A percentile compares a stretch with the other conserved stretches of the same genome.
Evolutionary conservation across 2,888 invertebrate species (phyloP).

Genomic region (Troides aeacus): DNA sequence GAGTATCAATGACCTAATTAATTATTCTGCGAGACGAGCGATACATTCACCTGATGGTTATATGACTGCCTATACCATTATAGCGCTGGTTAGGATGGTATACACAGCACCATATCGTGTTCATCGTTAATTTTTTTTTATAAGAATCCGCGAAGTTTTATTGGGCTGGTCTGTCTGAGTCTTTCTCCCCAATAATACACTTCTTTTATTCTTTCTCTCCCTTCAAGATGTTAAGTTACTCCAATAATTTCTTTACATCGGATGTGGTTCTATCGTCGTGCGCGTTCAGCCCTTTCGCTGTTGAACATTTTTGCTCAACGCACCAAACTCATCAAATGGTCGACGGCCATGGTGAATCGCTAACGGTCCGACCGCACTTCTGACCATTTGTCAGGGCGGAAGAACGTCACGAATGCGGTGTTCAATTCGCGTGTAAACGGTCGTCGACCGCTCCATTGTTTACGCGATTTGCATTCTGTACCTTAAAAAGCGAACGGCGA

Average conservation of each 20-base stretch:
- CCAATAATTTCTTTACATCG: background rate
- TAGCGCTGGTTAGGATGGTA: no score
- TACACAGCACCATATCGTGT: no score
- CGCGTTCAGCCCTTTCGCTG: background rate
- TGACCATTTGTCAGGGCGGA: background rate
- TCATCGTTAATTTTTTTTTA: no score
- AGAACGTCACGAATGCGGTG: slow-evolving; percentile 1
- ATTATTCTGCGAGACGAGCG: no score
- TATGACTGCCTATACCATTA: no score
- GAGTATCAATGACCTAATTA: no score
- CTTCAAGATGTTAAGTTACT: no score
- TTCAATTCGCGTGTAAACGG: slow-evolving; percentile 7
- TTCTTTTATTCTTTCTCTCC: no score
- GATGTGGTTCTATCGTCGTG: background rate
- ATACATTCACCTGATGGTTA: no score
- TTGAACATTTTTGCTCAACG: background rate
- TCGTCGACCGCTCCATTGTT: slow-evolving; percentile 10
- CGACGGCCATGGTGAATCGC: background rate
- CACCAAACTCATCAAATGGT: background rate
- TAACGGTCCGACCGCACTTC: slow-evolving; percentile 2
- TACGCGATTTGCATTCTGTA: slow-evolving; percentile 2
- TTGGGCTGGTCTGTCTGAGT: no score
- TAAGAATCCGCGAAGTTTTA: no score
- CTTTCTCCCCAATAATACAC: no score
- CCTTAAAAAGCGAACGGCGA: background rate